Conservation (phyloP, 2,888 invertebrate species). For the Tetrapedia diversipes region DNA sequence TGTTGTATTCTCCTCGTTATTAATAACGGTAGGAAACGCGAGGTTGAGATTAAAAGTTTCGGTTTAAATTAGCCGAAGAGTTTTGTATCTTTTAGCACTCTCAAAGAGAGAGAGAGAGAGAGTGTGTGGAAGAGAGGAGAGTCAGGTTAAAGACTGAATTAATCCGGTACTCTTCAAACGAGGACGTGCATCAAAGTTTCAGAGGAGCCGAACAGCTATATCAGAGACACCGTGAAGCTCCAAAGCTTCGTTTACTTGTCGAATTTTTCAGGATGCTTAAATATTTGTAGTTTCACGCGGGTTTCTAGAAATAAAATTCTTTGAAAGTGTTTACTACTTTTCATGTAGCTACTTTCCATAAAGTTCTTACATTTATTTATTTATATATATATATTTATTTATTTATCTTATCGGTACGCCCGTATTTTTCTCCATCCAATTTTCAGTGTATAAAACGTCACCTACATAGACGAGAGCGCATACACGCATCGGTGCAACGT, state of each 20-base stretch:
- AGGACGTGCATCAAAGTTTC: conserved; percentile 20
- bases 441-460: background rate
- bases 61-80: conserved; percentile 20
- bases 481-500: conserved; percentile 27
- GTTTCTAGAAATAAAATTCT: too few species aligned
- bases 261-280: conserved; percentile 22
- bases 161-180: conserved; percentile 14
- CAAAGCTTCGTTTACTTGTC: conserved; percentile 17
- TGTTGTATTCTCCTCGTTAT: conserved; percentile 14
- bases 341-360: background rate
- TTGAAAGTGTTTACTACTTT: too few species aligned
- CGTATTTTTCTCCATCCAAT: background rate
- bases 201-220: conserved; percentile 5
- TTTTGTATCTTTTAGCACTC: conserved; percentile 13
- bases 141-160: background rate
- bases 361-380: background rate
- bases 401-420: background rate
- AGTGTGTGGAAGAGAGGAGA: too few species aligned
- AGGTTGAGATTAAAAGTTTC: conserved; percentile 25
- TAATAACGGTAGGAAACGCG: conserved; percentile 5
- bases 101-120: background rate
- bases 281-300: too few species aligned
- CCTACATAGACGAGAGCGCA: conserved; percentile 28
- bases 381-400: background rate
- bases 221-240: conserved; percentile 1